Conservation (phyloP, 2,113 vertebrate species). For the Phyllostomus hastatus region DNA sequence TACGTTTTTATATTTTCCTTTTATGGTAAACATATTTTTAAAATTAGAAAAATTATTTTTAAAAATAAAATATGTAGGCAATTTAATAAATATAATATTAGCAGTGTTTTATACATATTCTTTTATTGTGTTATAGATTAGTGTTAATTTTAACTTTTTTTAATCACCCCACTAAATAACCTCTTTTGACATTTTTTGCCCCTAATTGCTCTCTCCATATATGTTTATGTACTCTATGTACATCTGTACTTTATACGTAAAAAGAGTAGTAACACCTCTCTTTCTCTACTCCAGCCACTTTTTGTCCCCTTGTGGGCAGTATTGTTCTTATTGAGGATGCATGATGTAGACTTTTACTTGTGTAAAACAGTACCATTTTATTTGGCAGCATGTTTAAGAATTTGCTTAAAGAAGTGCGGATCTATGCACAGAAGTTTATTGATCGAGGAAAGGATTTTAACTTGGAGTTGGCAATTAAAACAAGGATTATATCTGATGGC, state of each 20-base stretch:
- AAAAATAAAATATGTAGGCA: neutral
- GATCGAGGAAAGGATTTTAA: constrained; percentile 98
- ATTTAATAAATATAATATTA: neutral
- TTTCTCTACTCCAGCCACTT: neutral
- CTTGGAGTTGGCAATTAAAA: constrained; percentile 97
- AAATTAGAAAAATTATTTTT: neutral
- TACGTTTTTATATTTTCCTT: constrained; percentile 30
- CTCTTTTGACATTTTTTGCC: neutral
- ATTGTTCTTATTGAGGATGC: neutral
- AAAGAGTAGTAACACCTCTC: neutral
- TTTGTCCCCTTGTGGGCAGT: neutral
- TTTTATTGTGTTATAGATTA: neutral
- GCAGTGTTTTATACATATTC: neutral
- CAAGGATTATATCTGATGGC: constrained; percentile 97
- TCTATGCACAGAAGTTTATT: constrained; percentile 98
- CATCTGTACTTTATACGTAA: neutral
- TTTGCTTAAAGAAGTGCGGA: constrained; percentile 97
- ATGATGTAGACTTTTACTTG: neutral
- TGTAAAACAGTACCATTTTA: constrained; percentile 36
- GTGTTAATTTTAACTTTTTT: neutral
- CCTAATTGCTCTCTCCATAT: neutral
- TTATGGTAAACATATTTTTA: neutral
- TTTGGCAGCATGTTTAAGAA: constrained; percentile 97
- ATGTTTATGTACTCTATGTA: neutral
- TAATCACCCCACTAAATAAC: neutral